phyloP scores from a whole-genome alignment of 1,140 invertebrate species.

The Cherax destructor region DNA sequence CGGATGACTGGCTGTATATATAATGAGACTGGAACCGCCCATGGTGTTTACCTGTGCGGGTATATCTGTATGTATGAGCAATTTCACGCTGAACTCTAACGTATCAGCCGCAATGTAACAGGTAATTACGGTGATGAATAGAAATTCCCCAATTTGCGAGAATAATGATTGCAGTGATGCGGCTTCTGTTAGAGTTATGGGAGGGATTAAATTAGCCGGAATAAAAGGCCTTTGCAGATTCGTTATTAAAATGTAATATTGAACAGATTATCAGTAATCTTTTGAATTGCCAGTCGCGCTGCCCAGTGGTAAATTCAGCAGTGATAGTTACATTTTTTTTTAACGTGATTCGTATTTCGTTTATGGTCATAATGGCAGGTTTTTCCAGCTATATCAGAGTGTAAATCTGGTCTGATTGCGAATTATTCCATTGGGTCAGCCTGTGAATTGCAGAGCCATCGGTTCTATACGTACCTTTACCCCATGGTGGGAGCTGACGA shows the following conservation, averaged over 20 bases:
- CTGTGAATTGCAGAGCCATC: too few relatives aligned
- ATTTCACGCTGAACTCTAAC: background rate
- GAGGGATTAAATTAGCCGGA: background rate
- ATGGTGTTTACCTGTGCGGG: too few relatives aligned
- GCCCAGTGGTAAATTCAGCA: background rate
- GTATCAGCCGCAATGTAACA: background rate
- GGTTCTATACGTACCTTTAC: too few relatives aligned
- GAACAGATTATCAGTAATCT: slow-evolving; percentile 1
- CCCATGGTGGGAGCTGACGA: too few relatives aligned
- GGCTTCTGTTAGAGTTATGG: background rate
- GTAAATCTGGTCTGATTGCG: too few relatives aligned
- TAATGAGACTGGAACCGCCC: background rate
- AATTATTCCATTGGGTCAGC: too few relatives aligned
- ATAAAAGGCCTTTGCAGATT: background rate
- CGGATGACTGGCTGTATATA: background rate
- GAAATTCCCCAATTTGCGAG: background rate
- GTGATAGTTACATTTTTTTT: background rate
- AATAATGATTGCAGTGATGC: background rate
- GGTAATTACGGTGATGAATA: background rate
- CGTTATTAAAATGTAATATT: background rate
- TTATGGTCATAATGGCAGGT: background rate
- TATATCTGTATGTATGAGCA: background rate
- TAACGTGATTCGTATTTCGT: background rate
- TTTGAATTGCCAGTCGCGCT: background rate
- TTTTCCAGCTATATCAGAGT: background rate